Base-by-base conservation (phyloP, 2,888 invertebrate genomes). In the Pheosia gnoma region DNA sequence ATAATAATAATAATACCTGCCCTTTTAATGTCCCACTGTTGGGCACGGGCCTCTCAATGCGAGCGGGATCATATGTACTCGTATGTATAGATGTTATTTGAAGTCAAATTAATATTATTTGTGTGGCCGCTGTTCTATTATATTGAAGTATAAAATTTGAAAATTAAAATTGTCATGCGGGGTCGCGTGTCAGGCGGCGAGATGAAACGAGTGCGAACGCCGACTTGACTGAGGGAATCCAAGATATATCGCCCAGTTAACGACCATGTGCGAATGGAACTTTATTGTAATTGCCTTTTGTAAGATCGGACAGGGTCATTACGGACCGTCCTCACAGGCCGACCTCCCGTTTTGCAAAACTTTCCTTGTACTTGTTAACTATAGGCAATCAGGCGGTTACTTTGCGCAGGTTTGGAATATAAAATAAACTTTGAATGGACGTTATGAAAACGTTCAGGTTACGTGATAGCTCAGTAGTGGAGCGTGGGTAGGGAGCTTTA, bases 221-320 rank as follows among this genome's bases (percentile, higher is more conserved):
- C 81, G 79, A 80, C 82, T 80, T 83, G 85, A 85, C 85, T 86
- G 85, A 87, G 88, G 84, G 89, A 84, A 86, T 88, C 85, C 87
- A 84, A 93, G 90, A 91, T 90, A 91, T 92, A 93, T 90, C 86
- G 90, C 86, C 87, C 87, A 88, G 91, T 92, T 93, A 93, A 93
- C 93, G 93, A 93, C 90, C 90, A 90, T 90, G 91, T 91, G 90
- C 86, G 91, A 92, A 92, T 91, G 88, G 87, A 91, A 91, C 89
- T 92, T 93, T 93, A 93, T 92, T 93, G 93, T 93, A 94, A 94
- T 94, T 93, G 93, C 92, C 90, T 92, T 93, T 93, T 91, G 91
- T 90, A 90, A 93, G 93, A 93, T 92, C 89, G 89, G 89, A 86
- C 88, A 84, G 91, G 89, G 91, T 91, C 90, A 90, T 91, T 91